Evolutionary conservation across 2,113 vertebrate genomes (phyloP), one percentile per base, ranked within the genome.

Genomic region (Corapipo altera): DNA sequence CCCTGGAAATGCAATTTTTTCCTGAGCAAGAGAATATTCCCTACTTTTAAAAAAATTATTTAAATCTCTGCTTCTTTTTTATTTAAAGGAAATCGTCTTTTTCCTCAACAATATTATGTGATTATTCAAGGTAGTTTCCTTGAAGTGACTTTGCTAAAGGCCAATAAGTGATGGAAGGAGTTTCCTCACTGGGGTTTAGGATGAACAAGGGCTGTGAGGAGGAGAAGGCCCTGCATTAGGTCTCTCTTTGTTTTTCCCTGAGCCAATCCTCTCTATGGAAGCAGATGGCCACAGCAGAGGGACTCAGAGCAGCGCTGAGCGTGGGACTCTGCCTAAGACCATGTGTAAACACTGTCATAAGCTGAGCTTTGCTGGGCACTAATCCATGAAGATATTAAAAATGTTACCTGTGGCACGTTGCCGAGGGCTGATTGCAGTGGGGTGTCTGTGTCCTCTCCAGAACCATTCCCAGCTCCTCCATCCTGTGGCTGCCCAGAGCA

Each of bases 321-420:
- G 1, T 8, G 15, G 39, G 30, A 13, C 83, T 88, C 33, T 2
- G 11, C 71, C 55, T 96, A 88, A 95, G 89, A 64, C 55, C 65
- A 13, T 85, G 51, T n/a, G 91, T 28, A 79, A 79, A 91, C 52
- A 76, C 18, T 44, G 67, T 5, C 51, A 7, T 55, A 86, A 86
- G 33, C 84, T 37, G 70, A 35, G 37, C 58, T 41, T 76, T 86
- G 26, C 52, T 5, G 10, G 76, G 67, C 11, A 2, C 22, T 80
- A 91, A 83, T 44, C 18, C 67, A 85, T 72, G 46, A 95, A 94
- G 88, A 87, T 49, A 74, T 54, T 84, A 67, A 41, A 94, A 91
- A 30, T 2, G 3, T 67, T 95, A 84, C 87, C 80, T 67, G 65
- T 6, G 14, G 58, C 37, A 33, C 8, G 7, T 35, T 52, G 76